Conservation (phyloP, 2,797 vertebrate genomes). For the Pseudopleuronectes americanus region DNA sequence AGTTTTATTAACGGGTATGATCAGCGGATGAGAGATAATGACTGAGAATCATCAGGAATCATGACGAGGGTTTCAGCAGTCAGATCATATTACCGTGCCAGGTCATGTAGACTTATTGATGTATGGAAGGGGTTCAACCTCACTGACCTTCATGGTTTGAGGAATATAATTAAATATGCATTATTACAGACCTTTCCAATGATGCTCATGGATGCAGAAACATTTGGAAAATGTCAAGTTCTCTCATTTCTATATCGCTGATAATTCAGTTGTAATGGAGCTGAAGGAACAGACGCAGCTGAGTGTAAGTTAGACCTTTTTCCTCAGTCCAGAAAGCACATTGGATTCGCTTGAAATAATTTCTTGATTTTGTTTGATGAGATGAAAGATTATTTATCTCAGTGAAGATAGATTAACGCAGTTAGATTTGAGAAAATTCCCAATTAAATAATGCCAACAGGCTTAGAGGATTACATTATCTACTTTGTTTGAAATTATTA, state of each 20-base stretch:
- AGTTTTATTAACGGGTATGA: conserved; percentile 19
- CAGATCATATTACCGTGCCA: conserved; percentile 53
- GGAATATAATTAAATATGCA: conserved; percentile 71
- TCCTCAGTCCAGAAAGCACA: conserved; percentile 20
- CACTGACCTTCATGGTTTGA: conserved; percentile 71
- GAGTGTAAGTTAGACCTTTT: conserved; percentile 33
- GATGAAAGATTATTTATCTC: conserved; percentile 40
- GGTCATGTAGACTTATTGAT: conserved; percentile 72
- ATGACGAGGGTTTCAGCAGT: conserved; percentile 13
- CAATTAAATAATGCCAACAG: conserved; percentile 40
- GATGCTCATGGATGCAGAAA: conserved; percentile 64
- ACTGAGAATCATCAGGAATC: conserved; percentile 34
- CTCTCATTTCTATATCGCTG: conserved; percentile 44
- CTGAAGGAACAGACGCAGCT: conserved; percentile 36
- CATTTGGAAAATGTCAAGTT: conserved; percentile 71
- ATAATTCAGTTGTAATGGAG: conserved; percentile 48
- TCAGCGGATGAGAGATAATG: conserved; percentile 32
- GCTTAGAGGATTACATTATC: conserved; percentile 45
- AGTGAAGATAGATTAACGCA: conserved; percentile 11
- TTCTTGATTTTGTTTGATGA: conserved; percentile 22
- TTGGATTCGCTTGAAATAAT: conserved; percentile 27
- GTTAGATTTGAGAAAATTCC: conserved; percentile 40
- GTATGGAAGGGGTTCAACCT: conserved; percentile 55
- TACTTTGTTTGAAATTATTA: conserved; percentile 29
- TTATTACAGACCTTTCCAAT: conserved; percentile 59